These are phyloP conservation scores for Echiichthys vipera DNA, from an alignment of 2,797 vertebrate species.

Conservation along the genomic window DNA sequence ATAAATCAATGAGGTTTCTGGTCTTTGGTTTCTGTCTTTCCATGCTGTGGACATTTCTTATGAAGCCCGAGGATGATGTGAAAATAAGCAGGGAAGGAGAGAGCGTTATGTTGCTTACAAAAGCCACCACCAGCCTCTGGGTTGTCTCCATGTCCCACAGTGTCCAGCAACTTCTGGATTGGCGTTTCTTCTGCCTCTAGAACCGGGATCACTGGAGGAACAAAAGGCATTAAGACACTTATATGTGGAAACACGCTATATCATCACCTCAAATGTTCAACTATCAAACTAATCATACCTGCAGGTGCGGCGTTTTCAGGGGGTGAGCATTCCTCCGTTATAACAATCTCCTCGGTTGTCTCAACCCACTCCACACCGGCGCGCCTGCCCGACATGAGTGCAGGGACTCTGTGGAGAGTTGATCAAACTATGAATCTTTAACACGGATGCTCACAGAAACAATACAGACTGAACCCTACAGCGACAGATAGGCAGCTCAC, in stretches of 20 bases:
- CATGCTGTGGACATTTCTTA: too few relatives aligned
- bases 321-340: constrained; percentile 58
- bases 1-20: too few relatives aligned
- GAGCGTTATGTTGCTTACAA: constrained; percentile 59
- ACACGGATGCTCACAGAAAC: not conserved
- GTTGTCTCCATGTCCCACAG: constrained; percentile 67
- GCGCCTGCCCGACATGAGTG: constrained; percentile 66
- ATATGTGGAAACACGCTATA: not conserved
- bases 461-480: not conserved
- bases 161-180: constrained; percentile 74
- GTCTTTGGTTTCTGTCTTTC: too few relatives aligned
- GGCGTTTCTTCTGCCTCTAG: constrained; percentile 59
- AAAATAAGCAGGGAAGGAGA: not conserved
- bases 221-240: not conserved
- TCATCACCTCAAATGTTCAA: not conserved
- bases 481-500: not conserved
- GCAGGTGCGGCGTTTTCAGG: constrained; percentile 25
- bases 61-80: too few relatives aligned
- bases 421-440: not conserved
- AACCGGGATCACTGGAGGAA: constrained; percentile 37
- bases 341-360: constrained; percentile 71
- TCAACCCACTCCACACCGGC: constrained; percentile 74
- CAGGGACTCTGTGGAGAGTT: not conserved
- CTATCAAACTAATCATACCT: constrained; percentile 42
- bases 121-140: constrained; percentile 57